Evolutionary conservation across 2,113 vertebrate genomes (phyloP).

Genomic region (Pipa parva): DNA sequence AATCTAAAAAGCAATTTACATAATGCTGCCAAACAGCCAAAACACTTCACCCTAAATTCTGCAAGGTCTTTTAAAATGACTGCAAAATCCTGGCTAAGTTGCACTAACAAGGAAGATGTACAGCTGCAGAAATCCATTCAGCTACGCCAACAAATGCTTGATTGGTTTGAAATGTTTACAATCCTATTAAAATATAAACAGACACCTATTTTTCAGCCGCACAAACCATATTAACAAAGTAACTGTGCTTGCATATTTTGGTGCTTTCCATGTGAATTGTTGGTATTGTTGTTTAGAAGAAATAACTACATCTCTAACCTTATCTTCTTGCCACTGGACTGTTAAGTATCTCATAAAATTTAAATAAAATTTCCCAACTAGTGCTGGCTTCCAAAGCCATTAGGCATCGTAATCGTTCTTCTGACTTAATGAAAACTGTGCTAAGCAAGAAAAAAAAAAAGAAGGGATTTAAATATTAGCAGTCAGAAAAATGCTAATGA

Average conservation of each 20-base stretch:
- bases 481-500: constrained; percentile 32
- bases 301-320: constrained; percentile 17
- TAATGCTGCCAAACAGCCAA: constrained; percentile 44
- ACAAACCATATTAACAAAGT: constrained; percentile 19
- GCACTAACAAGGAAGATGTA: constrained; percentile 38
- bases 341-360: constrained; percentile 43
- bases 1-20: constrained; percentile 17
- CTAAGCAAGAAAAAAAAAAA: background rate
- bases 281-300: constrained; percentile 28
- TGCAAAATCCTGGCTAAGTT: constrained; percentile 40
- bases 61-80: constrained; percentile 29
- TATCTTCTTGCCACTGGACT: constrained; percentile 31
- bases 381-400: constrained; percentile 21
- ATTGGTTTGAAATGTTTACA: constrained; percentile 30
- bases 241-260: constrained; percentile 7
- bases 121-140: constrained; percentile 12
- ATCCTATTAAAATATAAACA: constrained; percentile 31
- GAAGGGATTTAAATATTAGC: constrained; percentile 22
- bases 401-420: constrained; percentile 29
- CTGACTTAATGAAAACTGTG: constrained; percentile 20
- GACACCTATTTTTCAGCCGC: constrained; percentile 24
- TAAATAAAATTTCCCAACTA: constrained; percentile 33
- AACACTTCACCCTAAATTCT: constrained; percentile 35
- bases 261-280: constrained; percentile 11
- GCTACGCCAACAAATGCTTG: constrained; percentile 25